These are phyloP conservation scores for Drosophila lacteicornis DNA, from an alignment of 1,140 invertebrate genomes.

Conservation along the genomic window DNA sequence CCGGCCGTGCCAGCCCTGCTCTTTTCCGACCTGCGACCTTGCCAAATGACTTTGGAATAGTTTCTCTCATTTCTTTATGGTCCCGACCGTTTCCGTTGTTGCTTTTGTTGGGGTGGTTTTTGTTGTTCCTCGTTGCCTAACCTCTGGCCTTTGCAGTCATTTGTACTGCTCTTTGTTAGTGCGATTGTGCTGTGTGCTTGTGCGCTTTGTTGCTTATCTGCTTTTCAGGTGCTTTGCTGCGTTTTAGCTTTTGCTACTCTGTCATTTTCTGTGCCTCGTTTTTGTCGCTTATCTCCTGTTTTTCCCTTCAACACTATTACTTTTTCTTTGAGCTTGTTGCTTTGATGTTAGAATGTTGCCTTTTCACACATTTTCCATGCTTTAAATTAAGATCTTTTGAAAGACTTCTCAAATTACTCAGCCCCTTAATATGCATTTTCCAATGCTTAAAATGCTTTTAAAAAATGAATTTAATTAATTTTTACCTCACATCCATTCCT, in stretches of 20 bases:
- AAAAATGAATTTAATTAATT: slow-evolving; percentile 16
- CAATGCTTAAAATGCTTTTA: not conserved
- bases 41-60: slow-evolving; percentile 52
- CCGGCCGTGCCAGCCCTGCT: not conserved
- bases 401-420: not conserved
- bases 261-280: slow-evolving; percentile 16
- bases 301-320: slow-evolving; percentile 22
- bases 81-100: slow-evolving; percentile 8
- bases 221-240: slow-evolving; percentile 30
- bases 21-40: slow-evolving; percentile 22
- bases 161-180: slow-evolving; percentile 27
- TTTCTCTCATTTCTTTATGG: slow-evolving; percentile 43
- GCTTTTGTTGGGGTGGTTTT: not conserved
- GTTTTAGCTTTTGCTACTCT: slow-evolving; percentile 20
- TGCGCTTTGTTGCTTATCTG: slow-evolving; percentile 36
- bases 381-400: not conserved
- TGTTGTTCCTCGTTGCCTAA: slow-evolving; percentile 7
- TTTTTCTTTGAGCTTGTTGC: not conserved
- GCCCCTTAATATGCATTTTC: not conserved
- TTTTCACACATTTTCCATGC: not conserved
- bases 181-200: slow-evolving; percentile 23
- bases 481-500: not conserved
- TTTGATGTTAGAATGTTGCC: slow-evolving; percentile 21
- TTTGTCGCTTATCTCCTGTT: slow-evolving; percentile 18
- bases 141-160: slow-evolving; percentile 35